Percentiles rank a stretch among this genome's conserved stretches.
Evolutionary conservation across 2,888 invertebrate genomes (phyloP).

Genomic region (Spisula subtruncata): DNA sequence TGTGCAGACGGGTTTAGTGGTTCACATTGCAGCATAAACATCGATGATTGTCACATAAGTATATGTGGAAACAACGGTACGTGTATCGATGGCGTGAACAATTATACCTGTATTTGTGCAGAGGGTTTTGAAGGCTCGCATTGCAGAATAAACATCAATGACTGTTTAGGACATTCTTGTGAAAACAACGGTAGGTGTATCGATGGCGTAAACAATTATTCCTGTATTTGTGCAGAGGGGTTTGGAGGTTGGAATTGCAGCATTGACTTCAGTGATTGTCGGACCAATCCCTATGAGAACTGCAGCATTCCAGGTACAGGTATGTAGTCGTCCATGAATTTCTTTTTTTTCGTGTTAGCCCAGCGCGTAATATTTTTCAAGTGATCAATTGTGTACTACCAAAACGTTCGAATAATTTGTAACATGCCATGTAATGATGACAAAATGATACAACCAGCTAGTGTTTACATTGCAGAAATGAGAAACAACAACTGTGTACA

Average conservation of each 20-base stretch:
- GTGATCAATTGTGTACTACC: too few relatives aligned
- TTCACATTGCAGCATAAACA: neutral
- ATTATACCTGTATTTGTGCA: neutral
- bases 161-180: neutral
- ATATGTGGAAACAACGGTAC: neutral
- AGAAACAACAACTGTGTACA: neutral
- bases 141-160: neutral
- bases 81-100: neutral
- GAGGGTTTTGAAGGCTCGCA: neutral
- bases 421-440: neutral
- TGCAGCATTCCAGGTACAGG: neutral
- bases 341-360: too few relatives aligned
- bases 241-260: neutral
- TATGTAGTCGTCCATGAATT: neutral
- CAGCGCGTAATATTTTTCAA: too few relatives aligned
- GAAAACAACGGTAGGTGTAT: neutral
- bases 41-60: neutral
- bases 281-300: neutral
- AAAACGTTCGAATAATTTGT: neutral
- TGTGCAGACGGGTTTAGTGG: neutral
- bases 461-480: neutral
- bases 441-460: neutral
- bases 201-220: neutral
- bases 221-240: neutral
- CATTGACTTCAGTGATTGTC: neutral